Percentiles rank a stretch among this genome's conserved stretches.
Conservation (phyloP, 1,140 invertebrate genomes). For the Cecropterus lyciades region DNA sequence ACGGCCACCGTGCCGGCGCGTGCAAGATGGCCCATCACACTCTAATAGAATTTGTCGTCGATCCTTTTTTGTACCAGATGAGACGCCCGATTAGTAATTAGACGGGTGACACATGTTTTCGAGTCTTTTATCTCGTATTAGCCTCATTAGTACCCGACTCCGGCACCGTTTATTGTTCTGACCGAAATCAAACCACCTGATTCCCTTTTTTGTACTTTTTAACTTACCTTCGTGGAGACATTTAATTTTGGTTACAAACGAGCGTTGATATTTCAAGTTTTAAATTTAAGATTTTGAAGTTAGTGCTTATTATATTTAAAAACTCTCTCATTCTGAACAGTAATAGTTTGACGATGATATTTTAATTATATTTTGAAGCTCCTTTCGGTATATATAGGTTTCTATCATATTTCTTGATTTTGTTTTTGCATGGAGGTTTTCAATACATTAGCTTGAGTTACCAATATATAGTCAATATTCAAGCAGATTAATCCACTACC, state of each 20-base stretch:
- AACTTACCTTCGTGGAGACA: slow-evolving; percentile 23
- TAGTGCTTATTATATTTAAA: no score
- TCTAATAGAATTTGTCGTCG: slow-evolving; percentile 75
- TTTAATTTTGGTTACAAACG: slow-evolving; percentile 40
- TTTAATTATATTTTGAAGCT: no score
- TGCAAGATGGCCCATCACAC: slow-evolving; percentile 63
- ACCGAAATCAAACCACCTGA: slow-evolving; percentile 33
- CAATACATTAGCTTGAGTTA: no score
- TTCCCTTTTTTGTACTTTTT: slow-evolving; percentile 37
- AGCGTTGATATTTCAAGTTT: slow-evolving; percentile 15
- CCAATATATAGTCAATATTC: no score
- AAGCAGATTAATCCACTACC: no score
- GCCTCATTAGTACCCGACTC: slow-evolving; percentile 60
- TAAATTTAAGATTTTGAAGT: not conserved
- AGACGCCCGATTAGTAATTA: slow-evolving; percentile 79
- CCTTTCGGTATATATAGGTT: no score
- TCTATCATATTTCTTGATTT: no score
- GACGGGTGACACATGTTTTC: slow-evolving; percentile 78
- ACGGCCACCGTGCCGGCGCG: slow-evolving; percentile 53
- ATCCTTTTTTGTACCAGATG: slow-evolving; percentile 77
- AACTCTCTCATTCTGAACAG: no score
- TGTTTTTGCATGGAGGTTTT: no score
- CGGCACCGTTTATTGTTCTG: slow-evolving; percentile 49
- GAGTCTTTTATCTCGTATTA: slow-evolving; percentile 71
- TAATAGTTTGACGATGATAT: no score